These are phyloP conservation scores for Eristalinus sepulchralis DNA, from an alignment of 2,888 invertebrate species.

Conservation along the genomic window DNA sequence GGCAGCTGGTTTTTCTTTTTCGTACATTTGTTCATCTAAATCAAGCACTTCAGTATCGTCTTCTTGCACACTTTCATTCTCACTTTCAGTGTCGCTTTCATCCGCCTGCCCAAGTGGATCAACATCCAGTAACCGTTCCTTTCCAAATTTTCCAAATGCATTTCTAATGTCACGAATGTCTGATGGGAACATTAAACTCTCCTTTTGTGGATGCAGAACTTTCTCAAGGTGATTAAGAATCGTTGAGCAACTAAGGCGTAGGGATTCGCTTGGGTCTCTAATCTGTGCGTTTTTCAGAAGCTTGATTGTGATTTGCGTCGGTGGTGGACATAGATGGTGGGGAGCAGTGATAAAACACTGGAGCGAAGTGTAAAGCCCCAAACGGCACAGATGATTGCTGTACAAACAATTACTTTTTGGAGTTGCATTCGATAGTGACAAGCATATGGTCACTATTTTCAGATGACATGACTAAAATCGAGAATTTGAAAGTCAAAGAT, in stretches of 20 bases:
- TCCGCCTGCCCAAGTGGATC: background rate
- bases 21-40: constrained; percentile 28
- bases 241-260: constrained; percentile 71
- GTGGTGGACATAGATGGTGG: constrained; percentile 76
- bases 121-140: constrained; percentile 35
- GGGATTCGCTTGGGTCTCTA: constrained; percentile 71
- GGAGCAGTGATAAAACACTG: constrained; percentile 72
- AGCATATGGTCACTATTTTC: constrained; percentile 72
- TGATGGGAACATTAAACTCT: constrained; percentile 74
- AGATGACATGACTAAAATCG: constrained; percentile 72
- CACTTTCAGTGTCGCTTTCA: constrained; percentile 17
- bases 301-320: constrained; percentile 73
- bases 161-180: constrained; percentile 74
- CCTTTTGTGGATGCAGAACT: constrained; percentile 76
- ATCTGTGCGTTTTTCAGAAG: constrained; percentile 73
- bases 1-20: background rate
- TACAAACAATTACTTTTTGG: constrained; percentile 68
- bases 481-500: background rate
- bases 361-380: constrained; percentile 72
- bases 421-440: constrained; percentile 57
- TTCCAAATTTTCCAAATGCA: constrained; percentile 68
- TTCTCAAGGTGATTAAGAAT: constrained; percentile 74
- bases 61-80: constrained; percentile 1
- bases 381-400: constrained; percentile 73
- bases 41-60: background rate